Base-by-base conservation (phyloP, 2,113 vertebrate species). In the Orycteropus afer region DNA sequence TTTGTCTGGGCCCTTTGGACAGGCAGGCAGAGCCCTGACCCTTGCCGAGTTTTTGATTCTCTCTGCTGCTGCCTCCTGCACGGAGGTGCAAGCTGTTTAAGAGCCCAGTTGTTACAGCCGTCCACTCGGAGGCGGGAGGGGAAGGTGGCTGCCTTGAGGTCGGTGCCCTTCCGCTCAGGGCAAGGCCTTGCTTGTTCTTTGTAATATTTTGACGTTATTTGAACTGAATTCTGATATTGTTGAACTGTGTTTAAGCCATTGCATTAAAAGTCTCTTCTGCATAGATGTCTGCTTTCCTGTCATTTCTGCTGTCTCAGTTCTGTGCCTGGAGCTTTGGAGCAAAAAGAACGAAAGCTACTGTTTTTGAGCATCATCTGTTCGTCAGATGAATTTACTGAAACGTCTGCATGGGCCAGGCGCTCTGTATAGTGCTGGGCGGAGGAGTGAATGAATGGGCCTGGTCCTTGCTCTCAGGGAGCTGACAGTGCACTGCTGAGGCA, bases 181-280 rank as follows among this genome's bases (percentile, higher is more conserved):
- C 86, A 93, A 61, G 69, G 78, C 84, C 71, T 85, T 74, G 61
- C 59, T 89, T 14, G 57, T 95, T 96, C 34, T 95, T 90, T 94
- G 91, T 95, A 42, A 86, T 45, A 37, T 10, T 83, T 96, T 96
- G n/a, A 96, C 40, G 96, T 96, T 96, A 51, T 77, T 94, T 90
- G 84, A 97, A 93, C 34, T 63, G 76, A 96, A 55, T 32, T 12
- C 73, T 37, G n/a, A 40, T 79, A 88, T 88, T 90, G 95, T 95
- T 95, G 90, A 80, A 61, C 53, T 63, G 37, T 84, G 67, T 95
- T 91, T 89, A 94, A 92, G 85, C 78, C 82, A 8, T 86, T 93
- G 63, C 88, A 95, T 96, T 96, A 96, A 97, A 97, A 42, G 42
- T n/a, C 65, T 95, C 79, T 83, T 95, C 74, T 96, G n/a, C 57